Base-by-base conservation (phyloP, 2,113 vertebrate species). In the Stictonetta naevosa region DNA sequence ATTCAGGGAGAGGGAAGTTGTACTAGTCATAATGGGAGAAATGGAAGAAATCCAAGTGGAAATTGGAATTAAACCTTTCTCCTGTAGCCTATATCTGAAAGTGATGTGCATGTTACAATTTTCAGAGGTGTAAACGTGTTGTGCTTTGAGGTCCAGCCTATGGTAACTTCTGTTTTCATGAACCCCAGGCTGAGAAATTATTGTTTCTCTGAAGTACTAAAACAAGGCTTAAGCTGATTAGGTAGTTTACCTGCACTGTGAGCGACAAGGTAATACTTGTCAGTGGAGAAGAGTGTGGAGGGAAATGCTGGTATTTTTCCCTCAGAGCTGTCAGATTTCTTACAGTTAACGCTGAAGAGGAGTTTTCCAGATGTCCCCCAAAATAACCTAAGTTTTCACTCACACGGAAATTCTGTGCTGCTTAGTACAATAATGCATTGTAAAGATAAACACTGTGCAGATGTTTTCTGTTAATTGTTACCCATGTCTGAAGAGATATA, bases 361-460 rank as follows among this genome's bases (percentile, higher is more conserved):
- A 67, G 12, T 73, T 87, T 87, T 84, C 60, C 31, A 64, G 17
- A 42, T 44, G 36, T 42, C 23, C 19, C 8, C 10, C 23, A 50
- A 42, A 76, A 56, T 40, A 71, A 60, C 21, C 1, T 23, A 55
- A 20, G 3, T 50, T 83, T 88, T 85, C 17, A 18, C 25, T 77
- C 3, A 0, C 23, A 36, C 5, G 42, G 33, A 67, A 16, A 18
- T 71, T 87, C 55, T 82, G 2, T 76, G 25, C 14, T 83, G 36
- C 25, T 83, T 64, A 21, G 26, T 69, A 62, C 40, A 69, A 3
- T 52, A 92, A 53, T 25, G 8, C 13, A 86, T 42, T 31, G 11
- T 73, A 67, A 82, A 85, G 55, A 36, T 73, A 87, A 95, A 95
- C 60, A 80, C 23, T 13, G 10, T 78, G 50, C 66, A 69, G 73